Conservation (phyloP, 2,113 vertebrate species). For the Psilopogon haemacephalus region DNA sequence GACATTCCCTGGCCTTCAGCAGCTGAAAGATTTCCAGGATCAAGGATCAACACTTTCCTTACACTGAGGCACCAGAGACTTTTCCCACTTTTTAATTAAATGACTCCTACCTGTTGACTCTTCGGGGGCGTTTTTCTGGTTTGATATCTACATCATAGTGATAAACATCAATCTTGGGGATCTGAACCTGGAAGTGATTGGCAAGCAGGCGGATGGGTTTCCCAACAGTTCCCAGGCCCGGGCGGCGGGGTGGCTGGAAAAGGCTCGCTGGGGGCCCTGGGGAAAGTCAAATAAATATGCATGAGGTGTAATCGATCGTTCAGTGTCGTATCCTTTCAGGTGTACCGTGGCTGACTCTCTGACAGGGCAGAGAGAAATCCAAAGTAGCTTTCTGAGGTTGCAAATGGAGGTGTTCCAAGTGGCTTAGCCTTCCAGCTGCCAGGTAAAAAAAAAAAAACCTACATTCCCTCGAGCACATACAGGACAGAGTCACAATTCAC, state of each 20-base stretch:
- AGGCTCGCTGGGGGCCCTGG: conserved; percentile 91
- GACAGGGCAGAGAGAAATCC: not conserved
- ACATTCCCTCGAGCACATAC: not conserved
- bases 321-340: not conserved
- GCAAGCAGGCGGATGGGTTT: conserved; percentile 97
- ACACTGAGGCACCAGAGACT: not conserved
- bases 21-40: not conserved
- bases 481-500: not conserved
- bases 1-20: not conserved
- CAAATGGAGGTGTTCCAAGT: not conserved
- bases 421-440: not conserved
- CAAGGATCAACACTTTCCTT: not conserved
- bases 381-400: not conserved
- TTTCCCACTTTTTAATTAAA: not conserved
- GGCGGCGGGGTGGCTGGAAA: conserved; percentile 96
- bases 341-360: not conserved
- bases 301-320: not conserved
- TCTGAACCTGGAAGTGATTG: conserved; percentile 99
- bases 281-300: not conserved
- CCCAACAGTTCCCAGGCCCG: conserved; percentile 95
- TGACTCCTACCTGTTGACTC: conserved; percentile 92
- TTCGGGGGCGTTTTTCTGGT: conserved; percentile 95
- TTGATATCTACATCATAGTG: conserved; percentile 99
- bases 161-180: conserved; percentile 99
- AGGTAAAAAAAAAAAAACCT: not conserved